Conservation (phyloP, 2,888 invertebrate genomes). For the Acleris cristana region DNA sequence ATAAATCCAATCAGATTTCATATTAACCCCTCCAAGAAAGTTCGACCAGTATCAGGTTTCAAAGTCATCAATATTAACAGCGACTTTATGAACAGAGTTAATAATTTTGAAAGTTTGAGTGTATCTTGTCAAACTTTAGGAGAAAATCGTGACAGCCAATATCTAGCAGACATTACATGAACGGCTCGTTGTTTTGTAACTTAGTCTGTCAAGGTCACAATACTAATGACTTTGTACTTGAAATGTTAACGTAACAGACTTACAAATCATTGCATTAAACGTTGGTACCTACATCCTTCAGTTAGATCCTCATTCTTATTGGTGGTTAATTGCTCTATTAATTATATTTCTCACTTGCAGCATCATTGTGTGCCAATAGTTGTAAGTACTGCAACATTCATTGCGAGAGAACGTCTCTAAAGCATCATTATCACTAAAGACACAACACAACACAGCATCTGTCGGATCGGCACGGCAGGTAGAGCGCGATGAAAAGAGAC, state of each 20-base stretch:
- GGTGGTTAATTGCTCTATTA: slow-evolving; percentile 46
- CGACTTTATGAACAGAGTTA: not conserved
- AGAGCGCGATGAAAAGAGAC: slow-evolving; percentile 75
- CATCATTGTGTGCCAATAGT: slow-evolving; percentile 46
- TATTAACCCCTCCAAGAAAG: slow-evolving; percentile 31
- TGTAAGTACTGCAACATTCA: slow-evolving; percentile 42
- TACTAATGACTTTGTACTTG: slow-evolving; percentile 71
- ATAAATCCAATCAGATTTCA: slow-evolving; percentile 16
- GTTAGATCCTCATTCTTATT: slow-evolving; percentile 46
- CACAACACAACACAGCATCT: slow-evolving; percentile 61
- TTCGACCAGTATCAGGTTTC: not conserved
- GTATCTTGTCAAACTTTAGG: slow-evolving; percentile 46
- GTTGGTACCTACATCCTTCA: slow-evolving; percentile 42
- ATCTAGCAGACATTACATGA: slow-evolving; percentile 65
- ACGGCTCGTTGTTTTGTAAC: slow-evolving; percentile 68
- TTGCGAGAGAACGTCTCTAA: slow-evolving; percentile 37
- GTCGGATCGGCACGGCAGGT: slow-evolving; percentile 60
- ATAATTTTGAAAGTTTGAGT: slow-evolving; percentile 11
- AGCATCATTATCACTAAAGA: slow-evolving; percentile 45
- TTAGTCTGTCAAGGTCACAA: slow-evolving; percentile 71
- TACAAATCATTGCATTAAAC: slow-evolving; percentile 48
- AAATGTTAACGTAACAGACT: slow-evolving; percentile 57
- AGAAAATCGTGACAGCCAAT: slow-evolving; percentile 71
- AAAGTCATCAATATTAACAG: not conserved
- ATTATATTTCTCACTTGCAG: slow-evolving; percentile 46